Conservation (phyloP, 64 coral and sea anemone species). For the Stichodactyla mertensii region DNA sequence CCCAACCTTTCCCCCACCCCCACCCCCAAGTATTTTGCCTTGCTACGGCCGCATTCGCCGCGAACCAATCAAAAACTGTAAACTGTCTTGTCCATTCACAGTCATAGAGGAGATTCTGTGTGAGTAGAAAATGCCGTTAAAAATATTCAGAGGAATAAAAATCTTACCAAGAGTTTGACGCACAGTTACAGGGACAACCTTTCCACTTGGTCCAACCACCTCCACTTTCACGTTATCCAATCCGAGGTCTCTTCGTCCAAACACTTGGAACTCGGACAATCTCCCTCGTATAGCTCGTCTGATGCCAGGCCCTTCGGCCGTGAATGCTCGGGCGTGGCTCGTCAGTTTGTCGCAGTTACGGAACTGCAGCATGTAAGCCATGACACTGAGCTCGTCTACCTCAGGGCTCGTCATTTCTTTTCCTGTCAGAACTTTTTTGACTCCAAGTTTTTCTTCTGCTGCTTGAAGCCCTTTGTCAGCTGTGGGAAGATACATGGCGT, state of each 20-base stretch:
- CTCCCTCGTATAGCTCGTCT: conserved; percentile 71
- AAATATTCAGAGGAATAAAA: neutral
- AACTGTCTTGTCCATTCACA: no score
- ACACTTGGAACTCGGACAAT: conserved; percentile 64
- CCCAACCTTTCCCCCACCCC: no score
- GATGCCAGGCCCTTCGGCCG: conserved; percentile 71
- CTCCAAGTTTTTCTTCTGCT: conserved; percentile 69
- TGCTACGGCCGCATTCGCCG: no score
- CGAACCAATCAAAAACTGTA: no score
- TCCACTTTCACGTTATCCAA: conserved; percentile 66
- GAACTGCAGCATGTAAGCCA: conserved; percentile 94
- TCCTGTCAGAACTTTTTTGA: conserved; percentile 71
- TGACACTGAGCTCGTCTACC: conserved; percentile 84
- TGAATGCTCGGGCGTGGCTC: conserved; percentile 67
- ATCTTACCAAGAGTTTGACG: conserved; percentile 36
- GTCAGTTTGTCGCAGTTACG: conserved; percentile 63
- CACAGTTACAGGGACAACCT: conserved; percentile 36
- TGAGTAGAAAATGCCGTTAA: neutral
- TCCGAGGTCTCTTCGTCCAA: conserved; percentile 63
- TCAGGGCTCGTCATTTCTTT: conserved; percentile 72
- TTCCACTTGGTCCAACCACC: conserved; percentile 39
- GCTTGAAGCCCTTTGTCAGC: conserved; percentile 45
- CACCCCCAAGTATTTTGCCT: no score
- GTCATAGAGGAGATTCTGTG: no score
- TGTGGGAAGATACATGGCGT: neutral